Conservation (phyloP, 2,797 vertebrate genomes). For the Bradypodion pumilum region DNA sequence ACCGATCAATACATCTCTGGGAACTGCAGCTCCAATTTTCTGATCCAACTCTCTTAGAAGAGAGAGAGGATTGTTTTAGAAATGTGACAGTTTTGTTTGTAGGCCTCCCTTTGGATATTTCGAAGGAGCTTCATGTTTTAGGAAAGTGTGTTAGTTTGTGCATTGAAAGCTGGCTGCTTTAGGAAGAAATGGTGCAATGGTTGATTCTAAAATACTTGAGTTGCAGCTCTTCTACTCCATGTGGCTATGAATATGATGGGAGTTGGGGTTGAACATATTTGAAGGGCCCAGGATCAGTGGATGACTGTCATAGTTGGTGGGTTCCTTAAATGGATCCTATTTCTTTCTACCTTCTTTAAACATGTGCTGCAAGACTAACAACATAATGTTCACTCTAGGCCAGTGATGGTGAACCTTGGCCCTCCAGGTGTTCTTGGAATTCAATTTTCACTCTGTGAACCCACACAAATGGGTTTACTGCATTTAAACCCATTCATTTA, state of each 20-base stretch:
- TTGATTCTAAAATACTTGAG: neutral
- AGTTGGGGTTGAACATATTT: neutral
- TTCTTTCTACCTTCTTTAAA: neutral
- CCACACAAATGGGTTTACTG: too few species aligned
- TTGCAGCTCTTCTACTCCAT: neutral
- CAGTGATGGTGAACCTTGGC: too few species aligned
- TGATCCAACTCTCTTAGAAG: neutral
- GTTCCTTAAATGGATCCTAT: neutral
- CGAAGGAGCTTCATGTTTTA: neutral
- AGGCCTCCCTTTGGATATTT: neutral
- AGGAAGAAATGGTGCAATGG: neutral
- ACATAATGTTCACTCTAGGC: neutral
- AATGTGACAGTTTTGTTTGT: neutral
- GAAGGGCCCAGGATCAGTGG: neutral
- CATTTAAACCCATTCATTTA: too few species aligned
- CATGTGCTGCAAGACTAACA: neutral
- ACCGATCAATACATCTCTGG: neutral
- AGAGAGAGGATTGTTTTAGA: neutral
- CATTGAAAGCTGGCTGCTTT: neutral
- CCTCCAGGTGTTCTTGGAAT: too few species aligned
- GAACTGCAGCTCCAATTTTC: too few species aligned
- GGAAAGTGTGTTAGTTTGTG: neutral
- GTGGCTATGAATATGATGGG: neutral
- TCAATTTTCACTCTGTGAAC: too few species aligned
- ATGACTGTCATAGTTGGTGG: neutral